These are phyloP conservation scores for Neuroscelio doddi DNA, from an alignment of 2,888 invertebrate genomes.

Conservation along the genomic window DNA sequence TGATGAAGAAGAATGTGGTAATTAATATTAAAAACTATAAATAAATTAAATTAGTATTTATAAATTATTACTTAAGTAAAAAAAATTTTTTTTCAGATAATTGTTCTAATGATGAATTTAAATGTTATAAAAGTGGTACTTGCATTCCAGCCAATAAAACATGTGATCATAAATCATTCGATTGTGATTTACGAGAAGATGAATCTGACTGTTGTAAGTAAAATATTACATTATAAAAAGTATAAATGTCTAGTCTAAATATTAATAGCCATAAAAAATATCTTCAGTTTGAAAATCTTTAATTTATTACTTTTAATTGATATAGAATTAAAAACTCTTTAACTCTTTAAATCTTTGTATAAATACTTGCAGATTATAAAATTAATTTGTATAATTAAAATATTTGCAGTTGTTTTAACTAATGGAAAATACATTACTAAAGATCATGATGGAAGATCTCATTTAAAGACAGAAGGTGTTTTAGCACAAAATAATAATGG, in stretches of 20 bases:
- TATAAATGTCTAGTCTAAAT: no score
- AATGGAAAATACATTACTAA: constrained; percentile 77
- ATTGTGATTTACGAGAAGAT: no score
- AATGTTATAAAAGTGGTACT: constrained; percentile 77
- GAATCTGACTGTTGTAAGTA: no score
- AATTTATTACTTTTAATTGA: no score
- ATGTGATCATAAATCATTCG: no score
- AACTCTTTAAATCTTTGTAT: no score
- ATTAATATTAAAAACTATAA: constrained; percentile 53
- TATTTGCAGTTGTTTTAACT: constrained; percentile 78
- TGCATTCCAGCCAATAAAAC: constrained; percentile 77
- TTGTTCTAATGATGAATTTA: constrained; percentile 76
- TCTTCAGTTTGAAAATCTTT: no score
- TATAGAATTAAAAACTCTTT: no score
- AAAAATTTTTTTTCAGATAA: constrained; percentile 73
- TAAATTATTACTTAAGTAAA: constrained; percentile 5
- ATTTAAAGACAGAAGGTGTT: constrained; percentile 76
- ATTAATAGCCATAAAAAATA: no score
- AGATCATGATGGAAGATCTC: constrained; percentile 78
- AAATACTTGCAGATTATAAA: no score
- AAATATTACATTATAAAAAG: no score
- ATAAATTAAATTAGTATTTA: not conserved
- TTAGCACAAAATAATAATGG: constrained; percentile 77
- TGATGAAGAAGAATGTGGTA: constrained; percentile 84
- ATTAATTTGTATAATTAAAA: no score